Evolutionary conservation across 1,140 invertebrate genomes (phyloP), one percentile per base, ranked within the genome.

Genomic region (Solenopsis invicta): DNA sequence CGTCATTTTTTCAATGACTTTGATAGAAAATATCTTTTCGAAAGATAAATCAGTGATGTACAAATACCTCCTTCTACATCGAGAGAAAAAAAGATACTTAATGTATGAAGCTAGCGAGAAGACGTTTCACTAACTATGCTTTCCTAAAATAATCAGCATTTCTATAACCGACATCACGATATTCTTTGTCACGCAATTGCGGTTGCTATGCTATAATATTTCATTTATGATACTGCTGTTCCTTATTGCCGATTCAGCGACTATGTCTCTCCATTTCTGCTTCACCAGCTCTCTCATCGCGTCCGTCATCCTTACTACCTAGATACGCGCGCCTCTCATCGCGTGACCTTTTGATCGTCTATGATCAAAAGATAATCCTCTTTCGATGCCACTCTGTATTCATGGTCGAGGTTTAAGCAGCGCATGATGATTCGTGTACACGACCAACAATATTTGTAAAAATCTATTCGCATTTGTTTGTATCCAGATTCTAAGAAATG

Each of bases 261-360:
- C 45, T 48, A 72, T 37, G 24, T 77, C 37, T 77, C 37, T 77
- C 21, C 37, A 62, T 77, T 77, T 62, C 74, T 61, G 21, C 37
- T 21, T 12, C n/a, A 2, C 34, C 16, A 56, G 18, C 48, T 74
- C 56, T 62, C n/a, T 77, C 56, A 48, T 61, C 6, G 6, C 16
- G 37, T 54, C 4, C 16, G 37, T 54, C 4, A 9, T 61, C 21
- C 37, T 76, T 16, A 16, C 9, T 9, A 41, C 13, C 18, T 4
- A 67, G 62, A 67, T 21, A 9, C 16, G 12, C 13, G 21, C 34
- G 13, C 13, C 16, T 77, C 56, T 77, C 41, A 37, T 62, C 56
- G 41, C 54, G 8, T 76, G 9, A 76, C 37, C 75, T 77, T 62
- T 77, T 77, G 54, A 77, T 77, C 56, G 16, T n/a, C 16, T 6